Base-by-base conservation (phyloP, 1,140 invertebrate species). In the Drosophila nikananu region DNA sequence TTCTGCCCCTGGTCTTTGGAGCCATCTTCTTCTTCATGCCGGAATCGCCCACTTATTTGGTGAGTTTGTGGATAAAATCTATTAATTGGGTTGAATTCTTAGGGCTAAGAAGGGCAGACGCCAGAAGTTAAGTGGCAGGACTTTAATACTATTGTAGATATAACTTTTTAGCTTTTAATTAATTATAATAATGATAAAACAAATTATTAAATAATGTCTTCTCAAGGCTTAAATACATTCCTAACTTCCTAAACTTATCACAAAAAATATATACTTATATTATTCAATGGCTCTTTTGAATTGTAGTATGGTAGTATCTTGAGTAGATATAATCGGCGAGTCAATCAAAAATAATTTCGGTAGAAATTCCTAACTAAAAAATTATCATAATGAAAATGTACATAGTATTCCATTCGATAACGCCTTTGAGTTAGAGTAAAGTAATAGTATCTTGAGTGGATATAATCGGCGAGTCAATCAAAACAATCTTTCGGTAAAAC, bases 11-110 rank as follows among this genome's bases (percentile, higher is more conserved):
- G 3, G 68, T 97, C 3, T 96, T 96, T 72, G 95, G 95, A 5
- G 62, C 93, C 0, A 92, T 95, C 7, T 96, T 97, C 93, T 94
- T 96, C 65, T 96, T 96, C 72, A 96, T 97, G 95, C 97, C 97
- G 0, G 97, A 98, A 93, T 96, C 96, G 30, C 97, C 96, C 0
- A 94, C 94, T 39, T 95, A 93, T 63, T 92, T 95, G 68, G 84
- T 93, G 77, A 92, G 87, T 76, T 23, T 35, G 1, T 25, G 7
- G 0, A 17, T 49, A 25, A 25, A 17, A 9, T 15, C 1, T 23
- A 5, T 17, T 25, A 17, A 35, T 35, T 35, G 12, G 12, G 9
- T 32, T 44, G 5, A 0, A 3, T 46, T 15, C 15, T 15, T 2
- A 8, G 21, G 44, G 2, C 3, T 21, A 15, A 10, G 1, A 32